These are phyloP conservation scores for Monomorium pharaonis DNA, from an alignment of 1,140 invertebrate species.

Conservation along the genomic window DNA sequence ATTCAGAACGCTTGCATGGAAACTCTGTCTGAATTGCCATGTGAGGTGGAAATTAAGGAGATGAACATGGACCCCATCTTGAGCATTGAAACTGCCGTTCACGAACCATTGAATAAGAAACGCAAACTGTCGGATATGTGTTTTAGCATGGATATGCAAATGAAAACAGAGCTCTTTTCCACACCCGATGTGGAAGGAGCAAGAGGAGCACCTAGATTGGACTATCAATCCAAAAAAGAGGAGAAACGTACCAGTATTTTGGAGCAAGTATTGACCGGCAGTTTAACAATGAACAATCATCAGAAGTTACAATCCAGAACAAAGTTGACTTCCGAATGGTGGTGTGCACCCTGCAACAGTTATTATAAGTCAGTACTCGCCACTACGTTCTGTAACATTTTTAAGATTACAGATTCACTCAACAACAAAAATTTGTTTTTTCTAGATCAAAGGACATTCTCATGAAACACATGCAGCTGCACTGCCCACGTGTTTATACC, in stretches of 20 bases:
- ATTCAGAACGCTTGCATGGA: conserved; percentile 58
- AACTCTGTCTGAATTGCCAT: conserved; percentile 74
- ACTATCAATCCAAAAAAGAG: conserved; percentile 50
- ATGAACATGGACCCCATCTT: conserved; percentile 65
- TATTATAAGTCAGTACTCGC: conserved; percentile 76
- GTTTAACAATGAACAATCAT: conserved; percentile 76
- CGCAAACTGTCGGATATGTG: background rate
- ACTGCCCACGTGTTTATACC: conserved; percentile 76
- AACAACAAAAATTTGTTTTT: conserved; percentile 37
- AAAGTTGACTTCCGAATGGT: conserved; percentile 76
- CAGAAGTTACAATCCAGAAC: conserved; percentile 67
- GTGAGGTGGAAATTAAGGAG: conserved; percentile 80
- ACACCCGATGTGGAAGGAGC: conserved; percentile 27
- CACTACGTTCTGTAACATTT: background rate
- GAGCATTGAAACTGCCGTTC: background rate
- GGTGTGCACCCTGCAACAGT: conserved; percentile 79
- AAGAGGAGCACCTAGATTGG: conserved; percentile 20
- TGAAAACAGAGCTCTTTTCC: conserved; percentile 6
- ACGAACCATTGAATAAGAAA: conserved; percentile 3
- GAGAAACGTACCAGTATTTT: conserved; percentile 77
- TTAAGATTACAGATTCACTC: background rate
- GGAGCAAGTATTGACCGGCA: conserved; percentile 78
- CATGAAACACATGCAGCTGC: conserved; percentile 76
- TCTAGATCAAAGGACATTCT: conserved; percentile 75
- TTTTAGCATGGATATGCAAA: background rate